Percentiles rank a stretch among this genome's conserved stretches.
These are phyloP conservation scores for Augochlora pura DNA, from an alignment of 1,140 invertebrate genomes.

Conservation along the genomic window DNA sequence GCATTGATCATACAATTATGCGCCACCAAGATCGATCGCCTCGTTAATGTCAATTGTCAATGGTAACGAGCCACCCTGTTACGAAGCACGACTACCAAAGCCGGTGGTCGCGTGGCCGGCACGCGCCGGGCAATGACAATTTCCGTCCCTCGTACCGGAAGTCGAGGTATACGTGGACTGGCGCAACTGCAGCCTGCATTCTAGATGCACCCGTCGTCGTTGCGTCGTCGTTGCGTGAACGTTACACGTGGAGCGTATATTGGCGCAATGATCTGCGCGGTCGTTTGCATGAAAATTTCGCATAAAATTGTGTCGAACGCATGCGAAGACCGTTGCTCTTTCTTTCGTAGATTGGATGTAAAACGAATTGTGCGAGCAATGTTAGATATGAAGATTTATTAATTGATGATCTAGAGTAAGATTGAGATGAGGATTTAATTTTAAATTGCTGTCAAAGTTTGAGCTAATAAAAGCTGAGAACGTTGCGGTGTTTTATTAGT, in stretches of 20 bases:
- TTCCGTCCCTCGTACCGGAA: conserved; percentile 71
- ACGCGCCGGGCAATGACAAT: conserved; percentile 71
- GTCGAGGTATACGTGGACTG: conserved; percentile 47
- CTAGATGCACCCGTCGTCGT: conserved; percentile 53
- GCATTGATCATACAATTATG: conserved; percentile 54
- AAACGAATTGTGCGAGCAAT: no score
- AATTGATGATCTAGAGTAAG: no score
- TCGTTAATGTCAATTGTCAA: conserved; percentile 63
- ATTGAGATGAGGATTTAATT: no score
- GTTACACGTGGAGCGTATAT: conserved; percentile 33
- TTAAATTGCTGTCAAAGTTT: no score
- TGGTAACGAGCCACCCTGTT: conserved; percentile 28
- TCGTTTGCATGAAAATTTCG: not conserved
- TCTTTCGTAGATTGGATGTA: no score
- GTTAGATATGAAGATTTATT: no score
- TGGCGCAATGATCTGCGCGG: not conserved
- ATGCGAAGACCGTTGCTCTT: not conserved
- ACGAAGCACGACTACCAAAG: conserved; percentile 38
- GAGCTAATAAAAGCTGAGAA: no score
- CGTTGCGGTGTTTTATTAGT: no score
- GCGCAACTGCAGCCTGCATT: conserved; percentile 57
- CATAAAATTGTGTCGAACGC: not conserved
- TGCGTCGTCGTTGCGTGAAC: conserved; percentile 8
- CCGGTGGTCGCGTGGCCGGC: conserved; percentile 73
- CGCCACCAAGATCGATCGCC: conserved; percentile 38